A percentile compares a stretch with the other conserved stretches of the same genome.
phyloP scores from a whole-genome alignment of 1,140 invertebrate genomes.

The Drosophila mayri region DNA sequence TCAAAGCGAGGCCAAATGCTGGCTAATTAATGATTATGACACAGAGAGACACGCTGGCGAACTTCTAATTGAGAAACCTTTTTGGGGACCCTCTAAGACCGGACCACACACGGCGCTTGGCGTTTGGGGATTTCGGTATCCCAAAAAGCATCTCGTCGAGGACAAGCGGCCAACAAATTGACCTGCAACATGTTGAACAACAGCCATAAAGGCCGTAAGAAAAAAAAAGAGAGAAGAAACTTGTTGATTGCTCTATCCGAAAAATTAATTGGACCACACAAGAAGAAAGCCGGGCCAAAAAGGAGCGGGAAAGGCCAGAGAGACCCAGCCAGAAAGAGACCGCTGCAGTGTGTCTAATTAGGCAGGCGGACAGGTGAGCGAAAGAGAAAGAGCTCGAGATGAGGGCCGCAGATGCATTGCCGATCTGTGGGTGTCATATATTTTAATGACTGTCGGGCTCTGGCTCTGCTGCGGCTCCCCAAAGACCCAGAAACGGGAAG shows the following conservation, averaged over 20 bases:
- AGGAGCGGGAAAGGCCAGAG: slow-evolving; percentile 22
- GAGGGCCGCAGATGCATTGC: slow-evolving; percentile 42
- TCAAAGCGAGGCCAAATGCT: slow-evolving; percentile 29
- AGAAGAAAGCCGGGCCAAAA: slow-evolving; percentile 48
- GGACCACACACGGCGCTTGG: slow-evolving; percentile 55
- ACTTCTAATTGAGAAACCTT: slow-evolving; percentile 33
- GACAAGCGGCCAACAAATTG: slow-evolving; percentile 71
- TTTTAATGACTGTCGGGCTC: slow-evolving; percentile 65
- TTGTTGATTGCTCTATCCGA: slow-evolving; percentile 81
- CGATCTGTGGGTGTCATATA: slow-evolving; percentile 76
- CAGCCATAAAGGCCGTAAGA: slow-evolving; percentile 52
- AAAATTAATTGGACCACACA: slow-evolving; percentile 83
- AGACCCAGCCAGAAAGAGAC: slow-evolving; percentile 15
- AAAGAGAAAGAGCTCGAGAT: slow-evolving; percentile 26
- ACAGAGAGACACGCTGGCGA: slow-evolving; percentile 20
- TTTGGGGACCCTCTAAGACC: slow-evolving; percentile 12
- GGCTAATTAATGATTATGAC: slow-evolving; percentile 78
- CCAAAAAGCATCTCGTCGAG: slow-evolving; percentile 20
- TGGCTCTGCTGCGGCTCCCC: slow-evolving; percentile 14
- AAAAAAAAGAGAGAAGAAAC: slow-evolving; percentile 52
- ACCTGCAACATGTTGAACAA: slow-evolving; percentile 79
- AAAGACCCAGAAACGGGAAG: slow-evolving; percentile 32
- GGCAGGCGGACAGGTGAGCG: slow-evolving; percentile 46
- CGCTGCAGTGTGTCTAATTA: slow-evolving; percentile 54
- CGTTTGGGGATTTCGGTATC: slow-evolving; percentile 8